These are phyloP conservation scores for Momotus momota DNA, from an alignment of 2,797 vertebrate genomes.

Conservation along the genomic window DNA sequence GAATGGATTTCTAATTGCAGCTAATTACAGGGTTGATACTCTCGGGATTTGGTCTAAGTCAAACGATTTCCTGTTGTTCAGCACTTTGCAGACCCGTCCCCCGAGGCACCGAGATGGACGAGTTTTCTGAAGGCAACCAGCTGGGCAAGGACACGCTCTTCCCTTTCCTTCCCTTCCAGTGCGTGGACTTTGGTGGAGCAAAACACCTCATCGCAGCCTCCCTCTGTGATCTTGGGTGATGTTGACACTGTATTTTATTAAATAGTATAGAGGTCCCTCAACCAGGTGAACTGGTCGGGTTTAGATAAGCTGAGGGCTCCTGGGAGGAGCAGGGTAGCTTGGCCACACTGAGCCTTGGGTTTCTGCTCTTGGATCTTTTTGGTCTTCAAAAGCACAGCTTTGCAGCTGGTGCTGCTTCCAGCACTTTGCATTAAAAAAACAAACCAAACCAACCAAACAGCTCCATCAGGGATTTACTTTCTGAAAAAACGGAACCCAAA, in stretches of 20 bases:
- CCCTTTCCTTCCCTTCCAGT: background rate
- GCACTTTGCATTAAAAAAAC: background rate
- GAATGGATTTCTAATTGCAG: slow-evolving; percentile 7
- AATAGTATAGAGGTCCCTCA: background rate
- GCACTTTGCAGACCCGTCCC: background rate
- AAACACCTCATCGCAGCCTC: background rate
- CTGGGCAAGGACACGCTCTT: background rate
- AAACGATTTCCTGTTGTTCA: background rate
- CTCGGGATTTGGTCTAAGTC: background rate
- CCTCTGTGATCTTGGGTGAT: background rate
- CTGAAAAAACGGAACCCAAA: background rate
- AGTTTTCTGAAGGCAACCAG: background rate
- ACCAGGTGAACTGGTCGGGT: background rate
- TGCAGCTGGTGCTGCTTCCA: background rate
- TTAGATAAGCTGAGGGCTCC: background rate
- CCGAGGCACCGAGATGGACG: background rate
- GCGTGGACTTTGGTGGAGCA: background rate
- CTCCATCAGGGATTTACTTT: background rate
- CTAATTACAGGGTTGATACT: slow-evolving; percentile 3
- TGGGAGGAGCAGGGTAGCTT: background rate
- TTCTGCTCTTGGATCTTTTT: accelerated
- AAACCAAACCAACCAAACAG: no score
- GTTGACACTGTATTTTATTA: background rate
- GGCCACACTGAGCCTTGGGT: accelerated
- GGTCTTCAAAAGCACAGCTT: background rate